Evolutionary conservation across 2,888 invertebrate species (phyloP), one percentile per base, ranked within the genome.

Genomic region (Melieria crassipennis): DNA sequence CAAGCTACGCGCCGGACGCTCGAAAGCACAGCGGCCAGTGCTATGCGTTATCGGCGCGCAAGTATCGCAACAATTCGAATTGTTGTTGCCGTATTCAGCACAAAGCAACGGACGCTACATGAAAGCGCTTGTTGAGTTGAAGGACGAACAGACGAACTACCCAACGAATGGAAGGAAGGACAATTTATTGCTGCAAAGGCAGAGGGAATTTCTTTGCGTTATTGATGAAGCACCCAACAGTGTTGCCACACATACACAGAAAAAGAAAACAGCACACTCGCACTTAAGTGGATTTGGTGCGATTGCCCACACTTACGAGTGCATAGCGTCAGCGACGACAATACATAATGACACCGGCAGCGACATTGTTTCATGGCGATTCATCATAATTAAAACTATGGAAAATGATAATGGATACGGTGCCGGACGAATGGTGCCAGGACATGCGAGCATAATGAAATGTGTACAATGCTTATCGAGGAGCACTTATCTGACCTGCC

Each of bases 361-460:
- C 52, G 52, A 43, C 64, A 43, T 43, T 43, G 55, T 52, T 5
- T 7, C 64, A 52, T 3, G 43, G 13, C 55, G 64, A 64, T 52
- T 64, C 43, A 52, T 64, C 52, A 52, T 64, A 64, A 64, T 64
- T 64, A 64, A 64, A 64, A 52, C 52, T 7, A 52, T 52, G 50
- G 30, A 30, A 30, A 30, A 30, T 30, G 1, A 30, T 30, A 30
- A 30, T 30, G 30, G 30, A 30, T 30, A 30, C 30, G 30, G 30
- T 30, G 30, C 30, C 30, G 30, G 30, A 2, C 30, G 30, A 30
- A 30, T 30, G 30, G 30, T 30, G 30, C 2, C 30, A 30, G 30
- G 30, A 30, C 30, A 30, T 30, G 30, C 30, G 30, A 30, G 30
- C 30, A 30, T 30, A 30, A 30, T 30, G 30, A 30, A 30, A 30